Base-by-base conservation (phyloP, 2,888 invertebrate genomes). In the Vannuccia rotundouncinata region DNA sequence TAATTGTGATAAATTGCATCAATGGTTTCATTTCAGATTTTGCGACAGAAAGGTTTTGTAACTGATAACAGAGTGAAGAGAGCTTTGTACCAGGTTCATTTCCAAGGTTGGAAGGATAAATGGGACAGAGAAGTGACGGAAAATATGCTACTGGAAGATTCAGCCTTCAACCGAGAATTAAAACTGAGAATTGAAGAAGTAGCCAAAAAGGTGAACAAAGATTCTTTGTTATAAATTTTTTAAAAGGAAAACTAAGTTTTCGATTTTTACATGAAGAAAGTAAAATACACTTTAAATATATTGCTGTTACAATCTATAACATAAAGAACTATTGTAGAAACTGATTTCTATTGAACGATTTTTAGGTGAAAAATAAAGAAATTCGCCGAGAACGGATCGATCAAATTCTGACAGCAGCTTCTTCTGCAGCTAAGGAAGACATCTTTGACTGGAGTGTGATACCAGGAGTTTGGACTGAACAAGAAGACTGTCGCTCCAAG, bases 31-130 rank as follows among this genome's bases (percentile, higher is more conserved):
- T 45, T 45, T 13, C 17, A 45, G 45, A 45, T 45, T 45, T 17
- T 45, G 45, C 45, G 17, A 17, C 77, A 77, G n/a, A 77, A 45
- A 25, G 77, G 77, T 10, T 45, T 66, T 45, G 77, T 31, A 5
- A 45, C 17, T 25, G 22, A 45, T n/a, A 31, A 31, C 66, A 30
- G 45, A 77, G 31, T 45, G 1, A 30, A 31, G 45, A n/a, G 30
- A 31, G n/a, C 77, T 66, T n/a, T 77, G 1, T 79, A 79, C 29
- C 28, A 28, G 5, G 77, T 79, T 29, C 79, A 79, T 80, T 79
- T 79, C 77, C 45, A 79, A 29, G 79, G 79, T 22, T 79, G 79
- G 79, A 79, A 77, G 28, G 31, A 78, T 28, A 79, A 78, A 29
- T 79, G 79, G 79, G 76, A 79, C 29, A 28, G 79, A 29, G 31